These are phyloP conservation scores for Piprites chloris DNA, from an alignment of 2,113 vertebrate species.

Conservation along the genomic window DNA sequence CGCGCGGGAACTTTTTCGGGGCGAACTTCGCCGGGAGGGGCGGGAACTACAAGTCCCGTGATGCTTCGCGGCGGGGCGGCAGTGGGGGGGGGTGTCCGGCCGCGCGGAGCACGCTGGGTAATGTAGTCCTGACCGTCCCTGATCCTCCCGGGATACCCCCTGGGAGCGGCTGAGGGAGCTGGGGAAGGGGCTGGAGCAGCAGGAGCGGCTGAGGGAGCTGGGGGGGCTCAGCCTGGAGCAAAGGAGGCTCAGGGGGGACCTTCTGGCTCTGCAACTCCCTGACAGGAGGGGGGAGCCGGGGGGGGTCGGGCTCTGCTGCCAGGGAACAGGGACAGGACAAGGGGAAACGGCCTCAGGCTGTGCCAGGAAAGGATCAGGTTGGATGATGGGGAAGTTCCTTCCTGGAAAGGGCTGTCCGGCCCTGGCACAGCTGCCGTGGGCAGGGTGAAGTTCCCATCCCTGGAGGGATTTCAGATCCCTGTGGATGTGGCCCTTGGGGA, in stretches of 20 bases:
- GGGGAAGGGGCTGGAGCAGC: neutral
- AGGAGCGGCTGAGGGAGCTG: neutral
- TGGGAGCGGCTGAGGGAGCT: neutral
- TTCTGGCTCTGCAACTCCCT: neutral
- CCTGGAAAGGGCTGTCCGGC: fast-evolving
- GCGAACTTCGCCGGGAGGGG: fast-evolving
- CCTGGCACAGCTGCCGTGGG: neutral
- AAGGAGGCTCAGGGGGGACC: neutral
- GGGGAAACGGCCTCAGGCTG: neutral
- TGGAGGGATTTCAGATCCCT: neutral
- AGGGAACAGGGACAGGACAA: neutral
- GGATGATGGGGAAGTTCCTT: neutral
- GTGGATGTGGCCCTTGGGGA: neutral
- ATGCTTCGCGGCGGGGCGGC: neutral
- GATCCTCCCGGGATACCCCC: fast-evolving
- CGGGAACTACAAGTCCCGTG: neutral
- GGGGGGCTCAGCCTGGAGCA: neutral
- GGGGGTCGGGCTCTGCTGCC: neutral
- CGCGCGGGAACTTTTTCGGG: neutral
- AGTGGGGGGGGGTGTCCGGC: fast-evolving
- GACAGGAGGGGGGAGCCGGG: neutral
- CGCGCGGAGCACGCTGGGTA: neutral
- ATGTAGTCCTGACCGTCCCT: fast-evolving
- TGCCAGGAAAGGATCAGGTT: neutral
- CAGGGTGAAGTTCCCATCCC: neutral